Evolutionary conservation across 2,797 vertebrate species (phyloP).

Genomic region (Sebastes itinus): DNA sequence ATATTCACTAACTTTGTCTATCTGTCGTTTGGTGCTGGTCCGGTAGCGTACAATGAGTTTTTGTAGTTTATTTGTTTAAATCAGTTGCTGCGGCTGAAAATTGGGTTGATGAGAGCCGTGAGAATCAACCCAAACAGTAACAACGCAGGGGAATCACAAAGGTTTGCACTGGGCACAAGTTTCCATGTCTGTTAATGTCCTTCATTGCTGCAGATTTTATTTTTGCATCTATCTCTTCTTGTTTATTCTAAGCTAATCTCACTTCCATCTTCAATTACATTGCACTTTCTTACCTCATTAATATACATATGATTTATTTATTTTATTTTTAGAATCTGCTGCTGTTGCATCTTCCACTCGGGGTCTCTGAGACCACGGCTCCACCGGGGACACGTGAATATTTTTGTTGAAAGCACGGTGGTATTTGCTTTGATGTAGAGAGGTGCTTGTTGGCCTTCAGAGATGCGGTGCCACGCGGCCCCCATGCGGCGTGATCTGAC

Average conservation of each 20-base stretch:
- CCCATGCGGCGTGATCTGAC: constrained; percentile 49
- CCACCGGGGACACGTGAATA: constrained; percentile 20
- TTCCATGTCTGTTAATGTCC: background rate
- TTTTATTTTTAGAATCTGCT: background rate
- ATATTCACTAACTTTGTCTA: background rate
- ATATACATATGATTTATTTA: background rate
- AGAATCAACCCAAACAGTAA: background rate
- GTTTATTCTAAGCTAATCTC: background rate
- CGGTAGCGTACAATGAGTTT: accelerated
- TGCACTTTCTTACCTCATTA: background rate
- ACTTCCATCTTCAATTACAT: background rate
- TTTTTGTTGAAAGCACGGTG: constrained; percentile 34
- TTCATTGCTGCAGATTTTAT: background rate
- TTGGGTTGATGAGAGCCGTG: background rate
- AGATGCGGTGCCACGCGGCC: constrained; percentile 18
- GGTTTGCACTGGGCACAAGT: background rate
- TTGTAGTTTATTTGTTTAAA: background rate
- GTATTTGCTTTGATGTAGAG: constrained; percentile 73
- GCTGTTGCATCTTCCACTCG: constrained; percentile 4
- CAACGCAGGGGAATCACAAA: background rate
- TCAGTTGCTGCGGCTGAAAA: background rate
- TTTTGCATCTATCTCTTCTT: background rate
- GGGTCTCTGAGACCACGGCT: background rate
- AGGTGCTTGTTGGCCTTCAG: constrained; percentile 64
- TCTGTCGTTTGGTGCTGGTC: background rate